Percentiles rank a stretch among this genome's conserved stretches.
These are phyloP conservation scores for Poeciliopsis turrubarensis DNA, from an alignment of 2,113 vertebrate genomes.

Conservation along the genomic window DNA sequence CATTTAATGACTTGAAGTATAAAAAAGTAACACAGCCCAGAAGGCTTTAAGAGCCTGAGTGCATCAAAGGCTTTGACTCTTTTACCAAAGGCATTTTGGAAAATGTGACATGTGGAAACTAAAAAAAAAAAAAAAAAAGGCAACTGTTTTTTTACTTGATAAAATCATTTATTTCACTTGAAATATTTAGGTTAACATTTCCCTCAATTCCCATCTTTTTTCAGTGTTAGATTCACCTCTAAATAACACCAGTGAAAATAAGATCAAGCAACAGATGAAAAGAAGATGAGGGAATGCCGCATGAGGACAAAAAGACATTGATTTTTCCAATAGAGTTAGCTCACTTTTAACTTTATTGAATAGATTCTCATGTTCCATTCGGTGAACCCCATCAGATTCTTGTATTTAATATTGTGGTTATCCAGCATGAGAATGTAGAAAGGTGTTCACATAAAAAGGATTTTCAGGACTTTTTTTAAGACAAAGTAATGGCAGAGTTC, in stretches of 20 bases:
- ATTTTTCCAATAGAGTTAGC: slow-evolving; percentile 42
- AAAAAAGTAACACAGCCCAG: neutral
- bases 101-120: slow-evolving; percentile 1
- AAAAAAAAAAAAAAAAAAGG: slow-evolving; percentile 22
- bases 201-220: slow-evolving; percentile 37
- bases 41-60: too few species aligned
- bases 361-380: slow-evolving; percentile 48
- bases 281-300: slow-evolving; percentile 34
- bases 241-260: slow-evolving; percentile 52
- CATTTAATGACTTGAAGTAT: neutral
- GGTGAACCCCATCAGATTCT: slow-evolving; percentile 23
- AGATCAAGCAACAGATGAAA: slow-evolving; percentile 57
- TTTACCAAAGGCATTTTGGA: neutral
- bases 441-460: slow-evolving; percentile 49
- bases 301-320: slow-evolving; percentile 54
- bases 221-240: slow-evolving; percentile 23
- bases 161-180: slow-evolving; percentile 69
- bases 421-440: slow-evolving; percentile 55
- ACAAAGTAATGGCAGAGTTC: slow-evolving; percentile 32
- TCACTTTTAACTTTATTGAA: slow-evolving; percentile 52
- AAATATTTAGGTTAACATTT: slow-evolving; percentile 58
- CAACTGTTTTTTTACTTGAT: slow-evolving; percentile 22
- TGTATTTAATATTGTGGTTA: slow-evolving; percentile 27
- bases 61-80: neutral
- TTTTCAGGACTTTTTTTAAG: slow-evolving; percentile 53